These are phyloP conservation scores for Archilochus colubris DNA, from an alignment of 2,113 vertebrate genomes.

Conservation along the genomic window DNA sequence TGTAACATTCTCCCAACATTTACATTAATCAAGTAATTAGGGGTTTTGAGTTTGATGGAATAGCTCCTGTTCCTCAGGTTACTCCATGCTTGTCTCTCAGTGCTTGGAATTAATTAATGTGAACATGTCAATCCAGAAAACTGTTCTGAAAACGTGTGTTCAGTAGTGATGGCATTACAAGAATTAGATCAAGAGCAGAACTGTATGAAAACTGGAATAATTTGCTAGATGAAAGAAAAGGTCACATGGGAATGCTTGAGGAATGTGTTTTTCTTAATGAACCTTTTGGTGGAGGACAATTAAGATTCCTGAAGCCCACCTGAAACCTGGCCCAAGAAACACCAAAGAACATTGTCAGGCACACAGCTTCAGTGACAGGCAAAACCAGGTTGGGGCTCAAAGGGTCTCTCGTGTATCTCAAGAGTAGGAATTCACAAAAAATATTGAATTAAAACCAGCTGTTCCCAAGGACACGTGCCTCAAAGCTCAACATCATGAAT, in stretches of 20 bases:
- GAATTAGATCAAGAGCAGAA: not conserved
- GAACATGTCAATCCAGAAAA: not conserved
- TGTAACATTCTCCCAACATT: not conserved
- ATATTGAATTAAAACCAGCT: not conserved
- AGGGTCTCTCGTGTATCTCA: not conserved
- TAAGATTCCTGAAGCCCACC: not conserved
- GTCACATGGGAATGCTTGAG: not conserved
- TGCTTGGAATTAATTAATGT: not conserved
- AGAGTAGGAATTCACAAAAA: not conserved
- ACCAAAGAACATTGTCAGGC: not conserved
- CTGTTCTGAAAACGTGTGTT: not conserved
- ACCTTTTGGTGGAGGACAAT: not conserved
- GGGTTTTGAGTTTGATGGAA: not conserved
- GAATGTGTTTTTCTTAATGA: not conserved
- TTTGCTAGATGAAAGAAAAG: not conserved
- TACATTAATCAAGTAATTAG: not conserved
- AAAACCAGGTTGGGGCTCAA: not conserved
- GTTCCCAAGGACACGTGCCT: not conserved
- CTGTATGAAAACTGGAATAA: not conserved
- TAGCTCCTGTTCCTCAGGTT: not conserved
- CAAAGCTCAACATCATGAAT: not conserved
- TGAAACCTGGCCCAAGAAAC: not conserved
- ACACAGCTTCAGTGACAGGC: not conserved
- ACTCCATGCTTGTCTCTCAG: not conserved
- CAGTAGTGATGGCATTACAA: not conserved